Percentiles rank a stretch among this genome's conserved stretches.
These are phyloP conservation scores for Zoroaster sp. DNA, from an alignment of 53 echinoderm and acorn worm genomes.

Conservation along the genomic window DNA sequence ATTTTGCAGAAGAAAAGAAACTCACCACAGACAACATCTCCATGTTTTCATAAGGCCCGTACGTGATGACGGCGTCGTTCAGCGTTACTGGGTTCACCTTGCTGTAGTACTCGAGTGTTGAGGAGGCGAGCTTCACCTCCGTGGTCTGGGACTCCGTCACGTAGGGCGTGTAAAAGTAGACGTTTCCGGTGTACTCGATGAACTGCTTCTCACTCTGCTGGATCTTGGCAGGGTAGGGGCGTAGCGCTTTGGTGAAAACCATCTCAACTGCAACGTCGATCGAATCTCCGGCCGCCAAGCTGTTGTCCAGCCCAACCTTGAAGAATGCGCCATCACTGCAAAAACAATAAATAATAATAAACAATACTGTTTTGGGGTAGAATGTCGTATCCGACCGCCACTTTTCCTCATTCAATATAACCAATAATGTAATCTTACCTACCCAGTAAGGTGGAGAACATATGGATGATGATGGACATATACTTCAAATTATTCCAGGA, in stretches of 20 bases:
- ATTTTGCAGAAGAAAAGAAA: too few relatives aligned
- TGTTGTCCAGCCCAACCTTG: constrained; percentile 69
- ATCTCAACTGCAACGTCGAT: constrained; percentile 70
- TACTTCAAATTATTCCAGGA: too few relatives aligned
- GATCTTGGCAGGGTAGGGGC: constrained; percentile 87
- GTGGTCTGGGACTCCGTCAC: constrained; percentile 82
- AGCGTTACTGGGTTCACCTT: constrained; percentile 84
- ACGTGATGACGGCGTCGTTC: constrained; percentile 80
- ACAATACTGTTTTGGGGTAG: too few relatives aligned
- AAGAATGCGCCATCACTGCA: constrained; percentile 67
- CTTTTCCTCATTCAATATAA: too few relatives aligned
- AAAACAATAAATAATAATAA: too few relatives aligned
- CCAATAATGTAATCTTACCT: too few relatives aligned
- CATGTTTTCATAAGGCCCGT: constrained; percentile 91
- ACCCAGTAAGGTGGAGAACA: too few relatives aligned
- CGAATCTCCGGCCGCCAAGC: constrained; percentile 66
- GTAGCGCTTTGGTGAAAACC: constrained; percentile 75
- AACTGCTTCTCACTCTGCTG: constrained; percentile 94
- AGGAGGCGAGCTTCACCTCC: constrained; percentile 83
- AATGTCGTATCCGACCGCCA: too few relatives aligned
- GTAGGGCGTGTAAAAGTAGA: constrained; percentile 87
- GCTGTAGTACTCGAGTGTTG: constrained; percentile 76
- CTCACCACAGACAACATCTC: constrained; percentile 75
- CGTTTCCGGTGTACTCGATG: constrained; percentile 79
- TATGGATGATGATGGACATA: too few relatives aligned